These are phyloP conservation scores for Musca domestica DNA, from an alignment of 1,140 invertebrate species.

Conservation along the genomic window DNA sequence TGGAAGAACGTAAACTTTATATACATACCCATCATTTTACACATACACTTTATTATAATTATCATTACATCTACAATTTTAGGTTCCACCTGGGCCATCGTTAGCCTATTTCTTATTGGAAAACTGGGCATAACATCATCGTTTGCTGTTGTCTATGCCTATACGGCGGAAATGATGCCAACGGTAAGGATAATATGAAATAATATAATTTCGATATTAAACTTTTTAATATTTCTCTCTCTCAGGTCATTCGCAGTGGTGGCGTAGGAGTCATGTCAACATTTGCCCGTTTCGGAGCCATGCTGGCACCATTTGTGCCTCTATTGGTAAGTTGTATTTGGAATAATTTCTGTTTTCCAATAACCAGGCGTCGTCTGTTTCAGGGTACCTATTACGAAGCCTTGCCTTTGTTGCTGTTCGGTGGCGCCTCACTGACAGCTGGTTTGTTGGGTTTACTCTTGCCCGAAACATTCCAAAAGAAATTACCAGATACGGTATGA, in stretches of 20 bases:
- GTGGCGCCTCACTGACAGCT: conserved; percentile 56
- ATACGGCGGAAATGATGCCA: conserved; percentile 65
- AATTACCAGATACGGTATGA: conserved; percentile 59
- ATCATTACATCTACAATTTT: background rate
- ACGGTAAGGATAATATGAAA: conserved; percentile 56
- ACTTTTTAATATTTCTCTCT: background rate
- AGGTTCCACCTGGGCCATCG: conserved; percentile 57
- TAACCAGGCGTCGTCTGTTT: conserved; percentile 21
- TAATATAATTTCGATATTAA: conserved; percentile 12
- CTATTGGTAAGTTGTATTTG: conserved; percentile 57
- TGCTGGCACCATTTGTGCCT: conserved; percentile 63
- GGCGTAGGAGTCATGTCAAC: conserved; percentile 63
- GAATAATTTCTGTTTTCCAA: background rate
- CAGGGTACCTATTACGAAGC: conserved; percentile 57
- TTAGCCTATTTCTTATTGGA: conserved; percentile 62
- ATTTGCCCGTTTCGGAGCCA: conserved; percentile 61
- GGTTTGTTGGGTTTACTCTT: conserved; percentile 57
- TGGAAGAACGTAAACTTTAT: conserved; percentile 32
- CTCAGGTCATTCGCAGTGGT: conserved; percentile 55
- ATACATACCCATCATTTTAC: conserved; percentile 24
- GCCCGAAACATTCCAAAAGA: conserved; percentile 62
- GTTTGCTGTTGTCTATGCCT: conserved; percentile 63
- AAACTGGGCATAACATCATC: conserved; percentile 64
- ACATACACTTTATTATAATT: background rate
- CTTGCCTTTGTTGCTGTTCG: conserved; percentile 61